Base-by-base conservation (phyloP, 2,113 vertebrate species). In the Ameiurus melas region DNA sequence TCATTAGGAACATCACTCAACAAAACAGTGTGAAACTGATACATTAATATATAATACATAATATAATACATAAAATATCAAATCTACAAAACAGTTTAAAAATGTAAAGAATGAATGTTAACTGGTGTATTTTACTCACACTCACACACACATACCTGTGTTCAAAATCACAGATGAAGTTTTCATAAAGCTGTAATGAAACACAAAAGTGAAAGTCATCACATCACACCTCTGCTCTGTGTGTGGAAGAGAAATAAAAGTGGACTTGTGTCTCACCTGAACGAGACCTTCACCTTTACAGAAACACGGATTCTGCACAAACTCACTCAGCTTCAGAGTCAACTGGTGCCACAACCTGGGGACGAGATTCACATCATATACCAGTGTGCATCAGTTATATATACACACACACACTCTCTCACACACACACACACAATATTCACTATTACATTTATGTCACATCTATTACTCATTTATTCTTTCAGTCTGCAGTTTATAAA, bases 151-250 rank as follows among this genome's bases (percentile, higher is more conserved):
- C 75, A 1, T 94, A 99, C 98, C 98, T 97, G 97, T 99, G 98
- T 91, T 99, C 98, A 84, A 99, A 99, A 87, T 99, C 98, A 68
- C 97, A 96, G 94, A 99, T 94, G 93, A 99, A 99, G 90, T 99
- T 99, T 89, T 99, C 98, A 4, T 99, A 99, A 16, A 99, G 96
- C 98, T 99, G 95, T 0, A 91, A 89, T 55, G 30, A 87, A 86
- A n/a, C 60, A 89, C 83, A 84, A 47, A 47, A 22, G 4, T 53
- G n/a, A 47, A 55, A 55, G 0, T 79, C 47, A 47, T 70, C 66
- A 70, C 3, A 75, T 47, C 43, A 47, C 43, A 5, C 43, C 13
- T 27, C 43, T 16, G 43, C 13, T 22, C 30, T 77, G 10, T 27
- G 39, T 77, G 36, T 22, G 73, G 14, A 84, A 47, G n/a, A 33